A percentile compares a stretch with the other conserved stretches of the same genome.
These are phyloP conservation scores for Anniella stebbinsi DNA, from an alignment of 2,797 vertebrate genomes.

Conservation along the genomic window DNA sequence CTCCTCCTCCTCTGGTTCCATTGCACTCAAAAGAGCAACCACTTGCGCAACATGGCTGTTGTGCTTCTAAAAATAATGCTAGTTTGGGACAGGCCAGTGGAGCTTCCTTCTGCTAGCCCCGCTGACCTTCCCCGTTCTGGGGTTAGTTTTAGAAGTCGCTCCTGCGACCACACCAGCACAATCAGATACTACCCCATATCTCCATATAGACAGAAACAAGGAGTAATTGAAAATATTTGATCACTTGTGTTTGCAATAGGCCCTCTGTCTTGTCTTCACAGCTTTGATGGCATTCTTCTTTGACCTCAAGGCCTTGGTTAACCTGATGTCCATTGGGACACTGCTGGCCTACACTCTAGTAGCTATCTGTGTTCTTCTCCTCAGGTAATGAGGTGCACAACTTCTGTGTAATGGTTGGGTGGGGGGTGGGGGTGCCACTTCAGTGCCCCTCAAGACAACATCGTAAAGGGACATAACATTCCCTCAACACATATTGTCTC, in stretches of 20 bases:
- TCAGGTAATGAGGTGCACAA: slow-evolving; percentile 79
- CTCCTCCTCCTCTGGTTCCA: too few species aligned
- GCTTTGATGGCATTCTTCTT: slow-evolving; percentile 89
- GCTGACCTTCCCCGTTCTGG: neutral
- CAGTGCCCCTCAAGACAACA: neutral
- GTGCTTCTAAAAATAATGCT: too few species aligned
- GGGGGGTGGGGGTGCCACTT: neutral
- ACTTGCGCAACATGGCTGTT: too few species aligned
- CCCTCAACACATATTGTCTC: neutral
- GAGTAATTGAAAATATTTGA: neutral
- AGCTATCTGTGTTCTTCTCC: slow-evolving; percentile 88
- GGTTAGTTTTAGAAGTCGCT: too few species aligned
- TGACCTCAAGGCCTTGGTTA: slow-evolving; percentile 87
- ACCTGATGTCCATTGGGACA: slow-evolving; percentile 89
- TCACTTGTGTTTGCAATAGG: neutral
- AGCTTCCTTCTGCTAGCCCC: neutral
- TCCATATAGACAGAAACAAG: neutral
- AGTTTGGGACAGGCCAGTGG: too few species aligned
- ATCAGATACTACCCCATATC: neutral
- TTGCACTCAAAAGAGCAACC: too few species aligned
- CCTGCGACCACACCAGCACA: too few species aligned
- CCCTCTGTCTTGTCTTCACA: slow-evolving; percentile 40
- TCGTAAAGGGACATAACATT: neutral
- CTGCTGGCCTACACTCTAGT: slow-evolving; percentile 90
- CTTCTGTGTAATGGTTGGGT: neutral